Percentiles rank a stretch among this genome's conserved stretches.
Evolutionary conservation across 2,888 invertebrate genomes (phyloP).

Genomic region (Prosopocoilus inquinatus): DNA sequence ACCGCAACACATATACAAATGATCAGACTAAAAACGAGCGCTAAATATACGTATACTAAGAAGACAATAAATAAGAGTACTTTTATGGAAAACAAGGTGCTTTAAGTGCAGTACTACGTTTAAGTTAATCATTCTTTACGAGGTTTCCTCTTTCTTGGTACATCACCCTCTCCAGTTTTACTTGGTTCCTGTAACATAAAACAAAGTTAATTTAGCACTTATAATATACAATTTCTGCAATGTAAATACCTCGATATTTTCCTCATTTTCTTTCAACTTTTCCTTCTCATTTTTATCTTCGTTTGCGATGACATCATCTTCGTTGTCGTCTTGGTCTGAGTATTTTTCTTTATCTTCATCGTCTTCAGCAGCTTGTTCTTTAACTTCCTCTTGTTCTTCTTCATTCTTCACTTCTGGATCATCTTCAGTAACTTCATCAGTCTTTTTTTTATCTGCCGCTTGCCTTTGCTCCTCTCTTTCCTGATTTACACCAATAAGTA

Average conservation of each 20-base stretch:
- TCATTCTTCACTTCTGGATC: conserved; percentile 51
- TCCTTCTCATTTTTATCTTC: conserved; percentile 26
- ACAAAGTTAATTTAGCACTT: not conserved
- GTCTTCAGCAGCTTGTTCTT: conserved; percentile 34
- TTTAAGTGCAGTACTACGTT: conserved; percentile 5
- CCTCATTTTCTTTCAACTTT: conserved; percentile 29
- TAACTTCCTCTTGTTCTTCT: conserved; percentile 38
- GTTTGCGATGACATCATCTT: conserved; percentile 29
- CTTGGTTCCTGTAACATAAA: conserved; percentile 18
- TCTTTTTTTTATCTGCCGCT: conserved; percentile 65
- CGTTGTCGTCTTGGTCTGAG: conserved; percentile 39
- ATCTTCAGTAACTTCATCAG: conserved; percentile 67
- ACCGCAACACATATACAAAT: conserved; percentile 14
- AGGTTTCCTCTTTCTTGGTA: conserved; percentile 44
- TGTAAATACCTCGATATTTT: conserved; percentile 16
- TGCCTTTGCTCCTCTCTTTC: conserved; percentile 52
- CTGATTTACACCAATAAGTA: conserved; percentile 27
- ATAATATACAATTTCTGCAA: conserved; percentile 3
- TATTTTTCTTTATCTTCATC: conserved; percentile 43
- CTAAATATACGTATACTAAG: not conserved
- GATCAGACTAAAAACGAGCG: not conserved
- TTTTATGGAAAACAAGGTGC: conserved; percentile 7
- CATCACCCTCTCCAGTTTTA: conserved; percentile 32
- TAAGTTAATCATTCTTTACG: conserved; percentile 41
- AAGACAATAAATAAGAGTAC: not conserved